phyloP scores from a whole-genome alignment of 2,113 vertebrate species.

The Festucalex cinctus region DNA sequence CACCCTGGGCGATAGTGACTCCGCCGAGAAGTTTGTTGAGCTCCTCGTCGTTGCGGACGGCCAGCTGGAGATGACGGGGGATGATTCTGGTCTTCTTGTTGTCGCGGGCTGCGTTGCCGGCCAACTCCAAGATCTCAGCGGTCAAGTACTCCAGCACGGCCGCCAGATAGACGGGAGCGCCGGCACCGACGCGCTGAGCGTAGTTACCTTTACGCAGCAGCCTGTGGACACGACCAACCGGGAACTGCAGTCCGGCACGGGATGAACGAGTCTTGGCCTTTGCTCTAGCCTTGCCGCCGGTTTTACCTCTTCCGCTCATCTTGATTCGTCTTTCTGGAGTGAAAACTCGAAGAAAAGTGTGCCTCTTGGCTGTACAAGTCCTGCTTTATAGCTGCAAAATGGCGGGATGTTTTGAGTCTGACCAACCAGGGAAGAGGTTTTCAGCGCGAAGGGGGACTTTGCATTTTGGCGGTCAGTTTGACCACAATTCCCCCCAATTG shows the following conservation, averaged over 20 bases:
- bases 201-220: not conserved
- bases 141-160: not conserved
- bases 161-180: not conserved
- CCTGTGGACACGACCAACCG: not conserved
- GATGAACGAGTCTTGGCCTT: constrained; percentile 2
- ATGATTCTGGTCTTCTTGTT: constrained; percentile 3
- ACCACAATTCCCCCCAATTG: not conserved
- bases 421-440: not conserved
- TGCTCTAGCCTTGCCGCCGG: not conserved
- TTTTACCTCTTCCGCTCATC: not conserved
- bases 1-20: not conserved
- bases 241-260: not conserved
- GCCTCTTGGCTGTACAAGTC: not conserved
- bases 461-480: not conserved
- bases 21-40: not conserved
- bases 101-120: not conserved
- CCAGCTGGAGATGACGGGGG: not conserved
- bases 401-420: not conserved
- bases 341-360: not conserved
- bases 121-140: not conserved
- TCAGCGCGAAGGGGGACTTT: not conserved
- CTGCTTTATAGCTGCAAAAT: not conserved
- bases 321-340: not conserved
- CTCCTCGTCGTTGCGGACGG: constrained; percentile 1
- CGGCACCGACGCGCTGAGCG: not conserved